Percentiles rank a stretch among this genome's conserved stretches.
Evolutionary conservation across 2,888 invertebrate genomes (phyloP).

Genomic region (Chymomyza fuscimana): DNA sequence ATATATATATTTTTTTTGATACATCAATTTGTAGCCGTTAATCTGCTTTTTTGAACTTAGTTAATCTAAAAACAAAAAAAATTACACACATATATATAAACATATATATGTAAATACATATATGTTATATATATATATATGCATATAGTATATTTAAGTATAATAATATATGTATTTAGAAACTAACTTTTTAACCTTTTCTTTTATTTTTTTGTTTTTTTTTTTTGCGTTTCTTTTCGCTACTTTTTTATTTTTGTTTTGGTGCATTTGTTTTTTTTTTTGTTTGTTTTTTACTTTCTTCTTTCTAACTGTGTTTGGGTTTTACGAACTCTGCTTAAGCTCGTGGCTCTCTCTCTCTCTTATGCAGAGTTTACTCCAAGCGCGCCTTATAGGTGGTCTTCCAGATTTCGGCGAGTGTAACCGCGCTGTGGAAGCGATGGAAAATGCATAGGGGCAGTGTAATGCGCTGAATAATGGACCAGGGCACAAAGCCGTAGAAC

Average conservation of each 20-base stretch:
- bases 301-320: background rate
- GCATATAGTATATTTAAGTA: slow-evolving; percentile 33
- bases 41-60: slow-evolving; percentile 49
- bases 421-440: slow-evolving; percentile 97
- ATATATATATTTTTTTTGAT: background rate
- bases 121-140: slow-evolving; percentile 29
- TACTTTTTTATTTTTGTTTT: slow-evolving; percentile 38
- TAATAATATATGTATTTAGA: slow-evolving; percentile 62
- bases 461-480: slow-evolving; percentile 95
- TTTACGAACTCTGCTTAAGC: background rate
- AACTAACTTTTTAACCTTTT: slow-evolving; percentile 60
- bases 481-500: slow-evolving; percentile 95
- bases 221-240: slow-evolving; percentile 40
- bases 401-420: slow-evolving; percentile 97
- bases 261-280: slow-evolving; percentile 55
- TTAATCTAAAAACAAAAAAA: slow-evolving; percentile 34
- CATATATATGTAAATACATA: background rate
- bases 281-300: background rate
- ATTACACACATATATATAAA: slow-evolving; percentile 1
- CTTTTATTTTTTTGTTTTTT: slow-evolving; percentile 31
- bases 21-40: background rate
- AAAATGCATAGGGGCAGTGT: slow-evolving; percentile 97
- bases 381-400: slow-evolving; percentile 96
- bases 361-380: slow-evolving; percentile 84
- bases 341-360: background rate